Conservation (phyloP, 2,113 vertebrate species). For the Dromaius novaehollandiae region DNA sequence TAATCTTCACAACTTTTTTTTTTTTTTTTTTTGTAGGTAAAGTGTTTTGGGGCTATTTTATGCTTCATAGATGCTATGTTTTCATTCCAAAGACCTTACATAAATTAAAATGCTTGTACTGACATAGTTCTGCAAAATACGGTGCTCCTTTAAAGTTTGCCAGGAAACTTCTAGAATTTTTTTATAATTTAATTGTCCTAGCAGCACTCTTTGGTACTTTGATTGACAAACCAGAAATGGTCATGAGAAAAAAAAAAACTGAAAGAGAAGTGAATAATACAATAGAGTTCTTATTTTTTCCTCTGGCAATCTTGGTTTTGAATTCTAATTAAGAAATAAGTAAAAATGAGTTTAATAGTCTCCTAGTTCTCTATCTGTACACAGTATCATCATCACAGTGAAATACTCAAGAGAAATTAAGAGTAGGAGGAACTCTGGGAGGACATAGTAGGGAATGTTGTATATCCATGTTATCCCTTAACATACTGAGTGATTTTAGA, state of each 20-base stretch:
- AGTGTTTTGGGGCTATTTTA: neutral
- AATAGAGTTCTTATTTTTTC: too few species aligned
- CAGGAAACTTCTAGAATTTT: neutral
- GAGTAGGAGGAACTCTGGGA: neutral
- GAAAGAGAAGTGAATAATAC: neutral
- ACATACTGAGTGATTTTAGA: neutral
- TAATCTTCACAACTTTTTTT: neutral
- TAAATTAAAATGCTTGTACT: neutral
- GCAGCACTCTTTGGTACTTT: neutral
- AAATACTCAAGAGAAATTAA: neutral
- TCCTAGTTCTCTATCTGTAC: neutral
- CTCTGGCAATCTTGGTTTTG: neutral
- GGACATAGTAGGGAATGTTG: neutral
- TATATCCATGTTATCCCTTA: neutral
- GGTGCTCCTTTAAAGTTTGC: neutral
- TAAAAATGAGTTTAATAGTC: neutral
- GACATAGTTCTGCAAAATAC: neutral
- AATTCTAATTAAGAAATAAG: neutral
- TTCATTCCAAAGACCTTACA: neutral
- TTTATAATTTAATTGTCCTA: neutral
- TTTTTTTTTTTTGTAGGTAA: neutral
- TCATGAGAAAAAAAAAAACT: neutral
- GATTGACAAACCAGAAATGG: neutral
- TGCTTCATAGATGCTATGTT: neutral
- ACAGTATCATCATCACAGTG: neutral